Evolutionary conservation across 2,113 vertebrate species (phyloP).

Genomic region (Perca flavescens): DNA sequence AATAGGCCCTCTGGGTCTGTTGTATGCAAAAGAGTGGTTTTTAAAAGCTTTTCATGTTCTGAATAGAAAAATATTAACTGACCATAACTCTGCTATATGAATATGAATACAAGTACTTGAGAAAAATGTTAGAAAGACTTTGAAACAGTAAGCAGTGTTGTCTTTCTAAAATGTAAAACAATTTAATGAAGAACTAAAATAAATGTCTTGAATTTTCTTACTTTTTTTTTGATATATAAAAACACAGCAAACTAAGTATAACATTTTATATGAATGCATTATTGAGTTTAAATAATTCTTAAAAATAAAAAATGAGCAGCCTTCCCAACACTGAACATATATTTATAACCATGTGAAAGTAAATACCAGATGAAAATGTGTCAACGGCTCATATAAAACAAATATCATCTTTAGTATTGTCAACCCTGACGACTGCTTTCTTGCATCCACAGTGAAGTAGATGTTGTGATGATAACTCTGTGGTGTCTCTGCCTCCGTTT

Average conservation of each 20-base stretch:
- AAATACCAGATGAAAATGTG: neutral
- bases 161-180: conserved; percentile 3
- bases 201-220: neutral
- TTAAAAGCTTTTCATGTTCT: neutral
- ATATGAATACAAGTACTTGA: neutral
- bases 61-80: neutral
- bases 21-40: neutral
- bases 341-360: neutral
- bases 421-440: neutral
- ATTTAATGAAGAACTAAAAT: neutral
- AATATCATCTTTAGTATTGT: neutral
- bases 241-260: neutral
- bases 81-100: neutral
- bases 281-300: neutral
- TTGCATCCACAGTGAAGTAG: neutral
- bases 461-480: neutral
- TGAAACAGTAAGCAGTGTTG: neutral
- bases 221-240: neutral
- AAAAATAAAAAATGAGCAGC: neutral
- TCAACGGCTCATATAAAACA: neutral
- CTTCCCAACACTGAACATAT: neutral
- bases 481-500: neutral
- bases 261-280: neutral
- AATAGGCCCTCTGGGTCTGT: neutral
- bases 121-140: neutral